phyloP scores from a whole-genome alignment of 2,888 invertebrate genomes.

The Polietes domitor region DNA sequence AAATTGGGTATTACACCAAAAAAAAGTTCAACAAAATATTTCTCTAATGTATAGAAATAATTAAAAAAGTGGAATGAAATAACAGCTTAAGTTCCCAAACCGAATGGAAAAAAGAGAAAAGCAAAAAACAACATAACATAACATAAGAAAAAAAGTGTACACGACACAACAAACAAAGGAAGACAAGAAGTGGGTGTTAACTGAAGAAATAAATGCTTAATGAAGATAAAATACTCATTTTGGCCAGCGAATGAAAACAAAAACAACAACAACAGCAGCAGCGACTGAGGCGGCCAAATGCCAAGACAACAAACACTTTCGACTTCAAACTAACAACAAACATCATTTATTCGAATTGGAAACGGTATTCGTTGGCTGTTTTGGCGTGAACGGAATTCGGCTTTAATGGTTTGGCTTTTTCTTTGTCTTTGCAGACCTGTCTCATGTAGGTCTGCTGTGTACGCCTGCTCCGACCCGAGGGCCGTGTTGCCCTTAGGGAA shows the following conservation, averaged over 20 bases:
- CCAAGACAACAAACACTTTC: slow-evolving; percentile 27
- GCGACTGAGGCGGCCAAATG: neutral
- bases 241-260: neutral
- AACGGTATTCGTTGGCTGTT: neutral
- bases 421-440: neutral
- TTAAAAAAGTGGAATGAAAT: slow-evolving; percentile 10
- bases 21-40: neutral
- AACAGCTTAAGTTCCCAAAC: neutral
- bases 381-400: neutral
- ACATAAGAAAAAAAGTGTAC: neutral
- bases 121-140: too few relatives aligned
- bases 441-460: neutral
- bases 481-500: neutral
- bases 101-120: neutral
- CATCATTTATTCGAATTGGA: slow-evolving; percentile 19
- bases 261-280: neutral
- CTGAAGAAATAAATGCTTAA: slow-evolving; percentile 32
- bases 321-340: neutral
- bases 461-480: neutral
- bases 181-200: slow-evolving; percentile 46
- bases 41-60: slow-evolving; percentile 26
- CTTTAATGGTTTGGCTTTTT: neutral
- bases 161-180: slow-evolving; percentile 6
- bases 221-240: slow-evolving; percentile 32
- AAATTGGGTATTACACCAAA: slow-evolving; percentile 1